Evolutionary conservation across 2,797 vertebrate species (phyloP).

Genomic region (Typhlichthys subterraneus): DNA sequence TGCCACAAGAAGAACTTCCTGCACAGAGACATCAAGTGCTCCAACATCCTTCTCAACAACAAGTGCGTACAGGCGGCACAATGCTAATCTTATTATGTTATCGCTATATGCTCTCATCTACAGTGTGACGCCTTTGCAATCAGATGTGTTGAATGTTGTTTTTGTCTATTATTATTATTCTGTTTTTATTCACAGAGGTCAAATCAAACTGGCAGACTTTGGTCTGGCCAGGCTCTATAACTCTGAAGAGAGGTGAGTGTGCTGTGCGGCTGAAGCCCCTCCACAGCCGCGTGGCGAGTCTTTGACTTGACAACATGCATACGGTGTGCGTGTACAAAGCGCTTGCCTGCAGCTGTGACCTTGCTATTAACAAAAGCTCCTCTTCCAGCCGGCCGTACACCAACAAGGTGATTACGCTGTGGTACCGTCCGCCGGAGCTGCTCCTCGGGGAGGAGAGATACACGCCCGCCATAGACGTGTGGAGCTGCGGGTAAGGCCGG

Average conservation of each 20-base stretch:
- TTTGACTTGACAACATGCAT: too few relatives aligned
- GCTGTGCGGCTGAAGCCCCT: background rate
- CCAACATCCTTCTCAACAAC: conserved; percentile 98
- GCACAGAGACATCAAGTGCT: conserved; percentile 98
- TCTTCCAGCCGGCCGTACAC: conserved; percentile 93
- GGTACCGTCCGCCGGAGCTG: conserved; percentile 97
- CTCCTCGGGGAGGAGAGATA: conserved; percentile 96
- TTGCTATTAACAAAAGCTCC: background rate
- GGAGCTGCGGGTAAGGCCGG: conserved; percentile 94
- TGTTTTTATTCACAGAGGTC: conserved; percentile 79
- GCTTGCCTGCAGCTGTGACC: background rate
- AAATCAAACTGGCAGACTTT: conserved; percentile 98
- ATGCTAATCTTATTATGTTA: too few relatives aligned
- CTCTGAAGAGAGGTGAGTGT: conserved; percentile 94
- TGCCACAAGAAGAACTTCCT: conserved; percentile 99
- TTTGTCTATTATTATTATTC: background rate
- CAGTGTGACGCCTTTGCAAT: background rate
- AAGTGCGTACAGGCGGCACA: conserved; percentile 73
- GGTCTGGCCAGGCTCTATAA: conserved; percentile 97
- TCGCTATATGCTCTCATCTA: too few relatives aligned
- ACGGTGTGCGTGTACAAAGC: too few relatives aligned
- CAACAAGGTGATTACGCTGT: conserved; percentile 98
- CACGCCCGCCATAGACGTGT: conserved; percentile 96
- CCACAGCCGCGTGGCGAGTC: too few relatives aligned
- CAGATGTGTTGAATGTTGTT: conserved; percentile 1